These are phyloP conservation scores for Myrmophylax atrothorax DNA, from an alignment of 2,113 vertebrate species.

Conservation along the genomic window DNA sequence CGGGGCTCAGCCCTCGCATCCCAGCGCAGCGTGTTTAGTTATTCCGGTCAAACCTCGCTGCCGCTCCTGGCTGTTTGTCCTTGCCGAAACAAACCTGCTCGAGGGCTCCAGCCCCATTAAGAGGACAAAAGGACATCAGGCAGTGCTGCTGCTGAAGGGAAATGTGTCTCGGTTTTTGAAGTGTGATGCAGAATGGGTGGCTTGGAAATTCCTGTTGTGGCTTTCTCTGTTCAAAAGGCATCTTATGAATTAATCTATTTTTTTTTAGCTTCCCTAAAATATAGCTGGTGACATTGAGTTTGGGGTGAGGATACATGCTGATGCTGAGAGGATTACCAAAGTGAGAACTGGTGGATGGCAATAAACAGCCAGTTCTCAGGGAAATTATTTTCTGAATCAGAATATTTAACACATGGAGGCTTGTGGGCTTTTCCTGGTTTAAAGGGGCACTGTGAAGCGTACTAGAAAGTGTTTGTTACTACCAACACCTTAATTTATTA, in stretches of 20 bases:
- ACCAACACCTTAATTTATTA: constrained; percentile 24
- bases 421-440: constrained; percentile 14
- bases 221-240: background rate
- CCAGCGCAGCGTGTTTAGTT: background rate
- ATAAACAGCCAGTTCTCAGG: background rate
- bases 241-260: background rate
- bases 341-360: background rate
- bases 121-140: constrained; percentile 43
- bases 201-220: background rate
- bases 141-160: background rate
- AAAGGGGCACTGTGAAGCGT: background rate
- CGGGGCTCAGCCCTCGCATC: background rate
- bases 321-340: background rate
- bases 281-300: background rate
- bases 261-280: background rate
- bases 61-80: background rate
- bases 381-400: constrained; percentile 10
- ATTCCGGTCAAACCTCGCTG: constrained; percentile 45
- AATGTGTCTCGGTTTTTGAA: background rate
- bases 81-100: constrained; percentile 49
- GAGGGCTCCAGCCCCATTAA: background rate
- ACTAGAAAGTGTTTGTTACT: constrained; percentile 13
- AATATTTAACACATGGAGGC: background rate
- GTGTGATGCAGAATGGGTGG: background rate
- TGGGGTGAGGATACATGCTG: background rate